These are phyloP conservation scores for Larimichthys crocea DNA, from an alignment of 2,113 vertebrate species.

Conservation along the genomic window DNA sequence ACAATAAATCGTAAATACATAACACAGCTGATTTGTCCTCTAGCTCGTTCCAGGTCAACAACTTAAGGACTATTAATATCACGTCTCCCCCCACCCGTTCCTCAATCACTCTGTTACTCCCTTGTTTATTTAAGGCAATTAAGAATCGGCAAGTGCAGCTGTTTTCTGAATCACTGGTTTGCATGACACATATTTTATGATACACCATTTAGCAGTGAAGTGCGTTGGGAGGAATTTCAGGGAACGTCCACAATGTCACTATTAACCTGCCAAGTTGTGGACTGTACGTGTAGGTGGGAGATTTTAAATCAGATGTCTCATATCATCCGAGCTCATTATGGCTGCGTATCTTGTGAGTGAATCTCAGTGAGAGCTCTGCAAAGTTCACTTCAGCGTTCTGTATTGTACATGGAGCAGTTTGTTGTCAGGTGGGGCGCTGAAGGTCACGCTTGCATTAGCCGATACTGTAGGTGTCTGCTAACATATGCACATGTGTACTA, in stretches of 20 bases:
- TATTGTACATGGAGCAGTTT: background rate
- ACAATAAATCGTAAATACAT: constrained; percentile 55
- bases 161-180: constrained; percentile 55
- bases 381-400: background rate
- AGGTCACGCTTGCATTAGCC: background rate
- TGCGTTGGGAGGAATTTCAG: background rate
- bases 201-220: background rate
- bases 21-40: constrained; percentile 48
- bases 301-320: too few relatives aligned
- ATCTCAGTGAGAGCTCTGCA: background rate
- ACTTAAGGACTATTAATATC: constrained; percentile 56
- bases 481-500: background rate
- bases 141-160: constrained; percentile 40
- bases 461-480: background rate
- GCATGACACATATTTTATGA: constrained; percentile 54
- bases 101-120: constrained; percentile 41
- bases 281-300: too few relatives aligned
- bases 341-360: background rate
- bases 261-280: too few relatives aligned
- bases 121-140: constrained; percentile 62
- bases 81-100: constrained; percentile 23
- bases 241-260: background rate
- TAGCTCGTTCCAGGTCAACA: constrained; percentile 60
- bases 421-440: background rate
- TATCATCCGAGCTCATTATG: too few relatives aligned